These are phyloP conservation scores for Thinocorus orbignyianus DNA, from an alignment of 2,113 vertebrate species.

Conservation along the genomic window DNA sequence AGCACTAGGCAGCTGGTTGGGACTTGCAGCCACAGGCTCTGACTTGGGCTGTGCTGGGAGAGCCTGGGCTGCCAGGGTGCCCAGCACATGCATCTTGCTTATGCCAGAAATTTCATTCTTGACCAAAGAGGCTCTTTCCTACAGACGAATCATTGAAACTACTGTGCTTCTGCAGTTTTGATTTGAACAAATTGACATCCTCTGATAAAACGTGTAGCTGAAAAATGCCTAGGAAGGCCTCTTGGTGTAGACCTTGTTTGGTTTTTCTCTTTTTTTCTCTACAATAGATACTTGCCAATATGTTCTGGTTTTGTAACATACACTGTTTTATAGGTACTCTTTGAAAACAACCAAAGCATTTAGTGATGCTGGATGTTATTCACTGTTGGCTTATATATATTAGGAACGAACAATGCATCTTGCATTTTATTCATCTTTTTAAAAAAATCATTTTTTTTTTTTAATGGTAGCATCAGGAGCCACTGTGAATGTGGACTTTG, in stretches of 20 bases:
- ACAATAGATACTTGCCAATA: not conserved
- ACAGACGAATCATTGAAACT: not conserved
- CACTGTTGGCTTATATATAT: not conserved
- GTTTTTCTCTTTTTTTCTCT: not conserved
- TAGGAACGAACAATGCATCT: not conserved
- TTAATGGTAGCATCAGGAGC: not conserved
- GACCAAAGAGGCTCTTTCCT: not conserved
- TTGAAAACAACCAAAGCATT: not conserved
- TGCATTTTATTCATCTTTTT: not conserved
- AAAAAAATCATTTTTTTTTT: not conserved
- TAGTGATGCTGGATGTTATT: not conserved
- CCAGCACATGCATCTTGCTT: rapidly evolving
- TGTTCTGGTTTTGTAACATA: not conserved
- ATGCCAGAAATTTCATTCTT: not conserved
- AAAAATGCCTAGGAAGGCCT: not conserved
- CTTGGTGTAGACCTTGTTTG: not conserved
- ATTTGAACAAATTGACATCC: not conserved
- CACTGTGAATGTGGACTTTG: not conserved
- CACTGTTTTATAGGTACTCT: not conserved
- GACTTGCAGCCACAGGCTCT: not conserved
- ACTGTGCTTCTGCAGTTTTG: not conserved
- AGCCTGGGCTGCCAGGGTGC: not conserved
- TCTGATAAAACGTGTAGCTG: not conserved
- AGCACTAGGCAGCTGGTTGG: not conserved
- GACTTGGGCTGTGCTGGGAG: rapidly evolving